Base-by-base conservation (phyloP, 2,113 vertebrate genomes). In the Ophiodon elongatus region DNA sequence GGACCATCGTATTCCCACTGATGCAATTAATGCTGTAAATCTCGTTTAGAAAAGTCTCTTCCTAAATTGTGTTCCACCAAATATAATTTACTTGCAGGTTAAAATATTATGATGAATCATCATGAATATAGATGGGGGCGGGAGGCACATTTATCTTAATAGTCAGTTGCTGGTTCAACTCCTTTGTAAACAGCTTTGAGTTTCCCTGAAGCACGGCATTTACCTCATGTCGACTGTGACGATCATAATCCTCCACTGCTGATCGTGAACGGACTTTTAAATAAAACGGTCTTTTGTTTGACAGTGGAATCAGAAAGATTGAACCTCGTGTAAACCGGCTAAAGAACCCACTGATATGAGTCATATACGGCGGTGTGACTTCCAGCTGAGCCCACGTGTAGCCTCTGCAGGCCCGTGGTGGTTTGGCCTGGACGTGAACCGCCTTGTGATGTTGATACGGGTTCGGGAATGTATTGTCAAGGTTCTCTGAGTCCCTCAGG, bases 351-450 rank as follows among this genome's bases (percentile, higher is more conserved):
- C n/a, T 57, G 29, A 15, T 31, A 2, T 39, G 17, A 72, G 31
- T 72, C 52, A n/a, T n/a, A 57, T 19, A 57, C 0, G 2, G 15
- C 54, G 4, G 23, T 21, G 27, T 9, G 31, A 9, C 19, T 56
- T 54, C 21, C 17, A 37, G 67, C 43, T 45, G 43, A 45, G 43
- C 14, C 11, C 43, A 15, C 4, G 4, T 45, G 14, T 5, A 17
- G 14, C 43, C 43, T 19, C 43, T 47, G 43, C 43, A 8, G 10
- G 71, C 11, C 25, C n/a, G 1, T 14, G 56, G 39, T n/a, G 71
- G 39, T 60, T 45, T 78, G 56, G 29, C 73, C 79, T 73, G 17
- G 1, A 29, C 56, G 4, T 73, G 56, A 74, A 73, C 37, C 56
- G 11, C 41, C 65, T 37, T n/a, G 25, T 72, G 72, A 72, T 72